phyloP scores from a whole-genome alignment of 2,113 vertebrate genomes.

The Crotalus viridis region DNA sequence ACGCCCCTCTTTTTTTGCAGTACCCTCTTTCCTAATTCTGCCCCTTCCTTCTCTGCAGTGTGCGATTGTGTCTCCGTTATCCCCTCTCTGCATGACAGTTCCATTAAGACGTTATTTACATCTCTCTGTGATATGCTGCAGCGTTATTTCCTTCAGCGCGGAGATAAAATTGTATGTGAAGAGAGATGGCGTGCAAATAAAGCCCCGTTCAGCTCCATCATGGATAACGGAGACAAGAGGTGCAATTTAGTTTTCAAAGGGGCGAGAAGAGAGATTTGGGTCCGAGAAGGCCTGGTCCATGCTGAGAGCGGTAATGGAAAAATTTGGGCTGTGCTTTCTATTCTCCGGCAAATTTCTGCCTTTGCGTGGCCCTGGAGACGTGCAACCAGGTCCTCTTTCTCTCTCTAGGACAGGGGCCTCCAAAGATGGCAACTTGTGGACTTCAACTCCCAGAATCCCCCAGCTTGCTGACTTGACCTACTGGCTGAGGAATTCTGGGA shows the following conservation, averaged over 20 bases:
- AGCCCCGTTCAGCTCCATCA: slow-evolving; percentile 16
- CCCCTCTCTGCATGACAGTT: neutral
- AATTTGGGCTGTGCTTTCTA: neutral
- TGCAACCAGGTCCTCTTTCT: neutral
- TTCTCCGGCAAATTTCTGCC: neutral
- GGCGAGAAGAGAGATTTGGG: neutral
- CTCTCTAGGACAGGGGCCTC: no score
- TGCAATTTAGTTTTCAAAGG: neutral
- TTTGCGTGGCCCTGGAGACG: neutral
- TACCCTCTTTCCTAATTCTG: neutral
- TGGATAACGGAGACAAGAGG: neutral
- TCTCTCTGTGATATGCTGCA: slow-evolving; percentile 33
- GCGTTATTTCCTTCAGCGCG: slow-evolving; percentile 34
- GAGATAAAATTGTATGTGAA: slow-evolving; percentile 50
- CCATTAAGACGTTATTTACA: slow-evolving; percentile 44
- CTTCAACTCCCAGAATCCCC: no score
- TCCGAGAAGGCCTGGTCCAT: no score
- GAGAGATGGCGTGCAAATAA: slow-evolving; percentile 40
- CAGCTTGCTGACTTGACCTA: no score
- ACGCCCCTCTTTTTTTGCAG: no score
- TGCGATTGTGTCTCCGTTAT: no score
- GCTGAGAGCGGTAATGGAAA: neutral
- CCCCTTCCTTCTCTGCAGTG: neutral
- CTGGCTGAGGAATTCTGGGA: no score
- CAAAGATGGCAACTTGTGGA: no score